phyloP scores from a whole-genome alignment of 2,888 invertebrate species.

The Fragum sueziense region DNA sequence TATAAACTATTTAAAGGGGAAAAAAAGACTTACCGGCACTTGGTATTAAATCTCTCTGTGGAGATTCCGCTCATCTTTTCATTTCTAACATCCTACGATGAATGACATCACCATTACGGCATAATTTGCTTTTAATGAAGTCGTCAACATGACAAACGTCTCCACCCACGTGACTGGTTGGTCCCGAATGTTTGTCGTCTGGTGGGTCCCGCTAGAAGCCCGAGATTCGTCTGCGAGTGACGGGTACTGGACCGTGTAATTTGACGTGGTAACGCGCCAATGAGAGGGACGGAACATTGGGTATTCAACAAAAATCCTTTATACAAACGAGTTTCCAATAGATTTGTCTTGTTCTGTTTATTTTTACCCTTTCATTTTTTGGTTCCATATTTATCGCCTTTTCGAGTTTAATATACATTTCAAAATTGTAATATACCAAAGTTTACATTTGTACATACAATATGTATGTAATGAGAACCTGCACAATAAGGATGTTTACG shows the following conservation, averaged over 20 bases:
- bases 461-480: too few relatives aligned
- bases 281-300: background rate
- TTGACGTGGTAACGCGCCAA: slow-evolving; percentile 11
- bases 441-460: too few relatives aligned
- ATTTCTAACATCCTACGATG: background rate
- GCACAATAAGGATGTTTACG: too few relatives aligned
- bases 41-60: too few relatives aligned
- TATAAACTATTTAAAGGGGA: too few relatives aligned
- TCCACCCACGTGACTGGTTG: slow-evolving; percentile 5
- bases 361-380: background rate
- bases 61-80: background rate
- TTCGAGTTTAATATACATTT: too few relatives aligned
- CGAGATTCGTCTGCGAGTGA: slow-evolving; percentile 10
- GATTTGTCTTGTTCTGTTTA: slow-evolving; percentile 12
- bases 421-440: too few relatives aligned
- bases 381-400: background rate
- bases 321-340: slow-evolving; percentile 14
- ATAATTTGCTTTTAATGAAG: too few relatives aligned
- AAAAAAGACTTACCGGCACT: too few relatives aligned
- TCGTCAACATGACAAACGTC: too few relatives aligned
- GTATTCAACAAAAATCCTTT: slow-evolving; percentile 18
- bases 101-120: background rate
- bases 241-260: slow-evolving; percentile 8
- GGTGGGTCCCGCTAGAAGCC: background rate
- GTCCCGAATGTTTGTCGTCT: background rate